phyloP scores from a whole-genome alignment of 2,113 vertebrate genomes.

The Podiceps cristatus region DNA sequence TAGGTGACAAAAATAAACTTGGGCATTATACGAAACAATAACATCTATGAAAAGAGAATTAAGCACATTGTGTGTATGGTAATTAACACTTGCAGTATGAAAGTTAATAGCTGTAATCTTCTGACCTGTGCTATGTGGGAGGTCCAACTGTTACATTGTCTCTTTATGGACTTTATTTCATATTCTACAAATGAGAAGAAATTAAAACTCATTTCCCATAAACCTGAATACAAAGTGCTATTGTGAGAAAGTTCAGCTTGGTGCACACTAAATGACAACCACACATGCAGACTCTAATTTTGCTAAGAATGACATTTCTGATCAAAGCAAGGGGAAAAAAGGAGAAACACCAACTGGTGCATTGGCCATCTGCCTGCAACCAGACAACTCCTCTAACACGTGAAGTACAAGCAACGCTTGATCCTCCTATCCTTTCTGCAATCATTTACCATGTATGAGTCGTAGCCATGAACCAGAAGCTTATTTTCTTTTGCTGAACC shows the following conservation, averaged over 20 bases:
- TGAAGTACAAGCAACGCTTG: accelerated
- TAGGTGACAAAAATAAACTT: neutral
- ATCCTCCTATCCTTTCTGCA: neutral
- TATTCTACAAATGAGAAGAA: neutral
- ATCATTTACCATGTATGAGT: accelerated
- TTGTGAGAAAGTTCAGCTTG: neutral
- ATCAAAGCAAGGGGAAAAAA: neutral
- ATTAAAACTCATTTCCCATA: neutral
- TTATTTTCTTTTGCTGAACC: neutral
- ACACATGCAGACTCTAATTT: neutral
- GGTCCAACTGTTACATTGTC: neutral
- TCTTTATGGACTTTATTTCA: neutral
- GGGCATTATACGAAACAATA: neutral
- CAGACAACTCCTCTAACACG: neutral
- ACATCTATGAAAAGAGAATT: neutral
- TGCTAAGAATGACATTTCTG: neutral
- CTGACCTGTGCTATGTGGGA: neutral
- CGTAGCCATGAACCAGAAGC: neutral
- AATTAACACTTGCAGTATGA: neutral
- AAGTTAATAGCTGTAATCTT: neutral
- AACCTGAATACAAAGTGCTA: neutral
- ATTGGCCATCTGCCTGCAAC: neutral
- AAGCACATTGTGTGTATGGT: neutral
- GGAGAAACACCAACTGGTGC: neutral
- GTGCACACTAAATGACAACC: neutral